phyloP scores from a whole-genome alignment of 2,888 invertebrate genomes.

The Chymomyza amoena region DNA sequence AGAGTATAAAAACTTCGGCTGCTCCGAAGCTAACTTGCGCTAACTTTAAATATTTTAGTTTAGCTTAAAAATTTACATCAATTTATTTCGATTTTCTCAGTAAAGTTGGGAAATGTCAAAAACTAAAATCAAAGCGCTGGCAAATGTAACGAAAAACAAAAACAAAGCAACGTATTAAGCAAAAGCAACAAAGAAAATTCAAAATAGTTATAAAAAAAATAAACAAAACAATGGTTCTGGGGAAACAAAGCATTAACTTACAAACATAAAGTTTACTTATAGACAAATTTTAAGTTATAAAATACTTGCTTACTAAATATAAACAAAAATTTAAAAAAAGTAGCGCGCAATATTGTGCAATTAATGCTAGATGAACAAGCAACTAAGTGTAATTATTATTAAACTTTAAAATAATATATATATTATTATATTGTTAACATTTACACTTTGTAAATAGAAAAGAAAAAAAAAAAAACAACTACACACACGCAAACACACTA shows the following conservation, averaged over 20 bases:
- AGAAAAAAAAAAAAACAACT: neutral
- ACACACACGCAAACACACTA: conserved; percentile 16
- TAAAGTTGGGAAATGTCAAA: neutral
- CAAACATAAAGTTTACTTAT: conserved; percentile 33
- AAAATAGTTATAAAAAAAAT: neutral
- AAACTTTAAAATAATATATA: conserved; percentile 23
- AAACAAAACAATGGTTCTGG: conserved; percentile 53
- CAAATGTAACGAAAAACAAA: conserved; percentile 13
- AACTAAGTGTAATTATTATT: conserved; percentile 58
- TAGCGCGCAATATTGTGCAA: conserved; percentile 28
- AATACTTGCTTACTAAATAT: conserved; percentile 7
- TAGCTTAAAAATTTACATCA: no score
- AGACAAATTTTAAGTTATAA: conserved; percentile 53
- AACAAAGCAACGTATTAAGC: conserved; percentile 8
- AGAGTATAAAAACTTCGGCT: neutral
- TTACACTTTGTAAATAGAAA: conserved; percentile 45
- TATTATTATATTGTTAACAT: conserved; percentile 39
- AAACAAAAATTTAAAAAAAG: conserved; percentile 13
- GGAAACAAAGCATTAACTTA: conserved; percentile 65
- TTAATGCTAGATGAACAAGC: conserved; percentile 37
- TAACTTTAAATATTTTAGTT: neutral
- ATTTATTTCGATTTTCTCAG: neutral
- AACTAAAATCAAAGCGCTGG: neutral
- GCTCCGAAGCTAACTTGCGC: neutral
- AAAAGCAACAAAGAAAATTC: conserved; percentile 19